These are phyloP conservation scores for Perithous albicinctus DNA, from an alignment of 2,888 invertebrate genomes.

Conservation along the genomic window DNA sequence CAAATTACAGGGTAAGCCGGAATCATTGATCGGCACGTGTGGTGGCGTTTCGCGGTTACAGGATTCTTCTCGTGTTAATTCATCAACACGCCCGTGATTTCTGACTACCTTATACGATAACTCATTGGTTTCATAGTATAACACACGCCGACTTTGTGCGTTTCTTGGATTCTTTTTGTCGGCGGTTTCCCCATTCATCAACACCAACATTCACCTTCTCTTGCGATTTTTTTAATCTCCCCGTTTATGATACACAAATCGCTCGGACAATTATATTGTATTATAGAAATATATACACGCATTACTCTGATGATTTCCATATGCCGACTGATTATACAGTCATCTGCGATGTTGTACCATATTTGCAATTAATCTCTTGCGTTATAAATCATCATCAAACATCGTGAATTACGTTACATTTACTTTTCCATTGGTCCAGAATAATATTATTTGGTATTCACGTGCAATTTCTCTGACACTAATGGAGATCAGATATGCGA, in stretches of 20 bases:
- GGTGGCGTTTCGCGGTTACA: conserved; percentile 32
- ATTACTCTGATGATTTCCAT: background rate
- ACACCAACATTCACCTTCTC: conserved; percentile 33
- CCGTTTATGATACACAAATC: conserved; percentile 47
- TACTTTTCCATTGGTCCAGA: conserved; percentile 4
- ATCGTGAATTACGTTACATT: background rate
- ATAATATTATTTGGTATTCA: background rate
- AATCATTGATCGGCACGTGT: conserved; percentile 7
- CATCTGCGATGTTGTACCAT: background rate
- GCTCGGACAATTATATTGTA: conserved; percentile 26
- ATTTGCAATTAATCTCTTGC: conserved; percentile 13
- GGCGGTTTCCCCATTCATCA: conserved; percentile 35
- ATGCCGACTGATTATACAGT: conserved; percentile 29
- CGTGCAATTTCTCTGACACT: background rate
- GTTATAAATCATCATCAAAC: conserved; percentile 29
- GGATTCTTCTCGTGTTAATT: conserved; percentile 25
- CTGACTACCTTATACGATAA: background rate
- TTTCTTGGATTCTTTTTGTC: conserved; percentile 41
- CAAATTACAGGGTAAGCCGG: conserved; percentile 49
- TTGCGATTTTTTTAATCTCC: conserved; percentile 6
- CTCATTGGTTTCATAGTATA: background rate
- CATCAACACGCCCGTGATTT: conserved; percentile 36
- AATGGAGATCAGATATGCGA: conserved; percentile 29
- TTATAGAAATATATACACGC: conserved; percentile 8
- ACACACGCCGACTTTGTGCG: no score